Evolutionary conservation across 2,888 invertebrate species (phyloP), one percentile per base, ranked within the genome.

Genomic region (Lymantria dispar): DNA sequence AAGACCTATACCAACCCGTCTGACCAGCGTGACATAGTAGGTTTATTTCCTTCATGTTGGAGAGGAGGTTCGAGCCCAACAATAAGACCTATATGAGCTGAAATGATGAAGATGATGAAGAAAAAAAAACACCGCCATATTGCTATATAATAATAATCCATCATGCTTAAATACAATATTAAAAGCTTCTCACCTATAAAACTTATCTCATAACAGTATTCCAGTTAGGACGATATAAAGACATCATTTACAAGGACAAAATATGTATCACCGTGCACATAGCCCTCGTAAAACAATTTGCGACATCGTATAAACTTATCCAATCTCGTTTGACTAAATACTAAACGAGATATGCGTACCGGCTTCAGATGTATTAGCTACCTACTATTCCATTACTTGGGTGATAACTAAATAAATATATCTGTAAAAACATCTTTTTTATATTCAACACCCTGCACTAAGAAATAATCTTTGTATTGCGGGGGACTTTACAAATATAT

Each of bases 251-350:
- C 61, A 36, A 39, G 68, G 63, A 66, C 68, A 67, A 70, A 70
- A 70, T 67, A 65, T 68, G 70, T 74, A 66, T 64, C 62, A 62
- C 62, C 60, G 62, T 41, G 43, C 45, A 56, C 55, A 54, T 53
- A 58, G 64, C 62, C 65, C 58, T 69, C 68, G 73, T 77, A 72
- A 80, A 80, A 78, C 79, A 81, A 81, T 80, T 80, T 81, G 75
- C 72, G 68, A 70, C 69, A 66, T 72, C 74, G 68, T 83, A 81
- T 75, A 80, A 84, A 84, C 75, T 83, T 83, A 82, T 77, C 79
- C 80, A 81, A 84, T 83, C 79, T 80, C 60, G 68, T 65, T 62
- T 70, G 64, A 67, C 60, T 64, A 57, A 62, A 57, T 59, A 50
- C 56, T 58, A 56, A 60, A 46, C 56, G 45, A 58, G 50, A 53